These are phyloP conservation scores for Trichoplusia ni DNA, from an alignment of 1,140 invertebrate genomes.

Conservation along the genomic window DNA sequence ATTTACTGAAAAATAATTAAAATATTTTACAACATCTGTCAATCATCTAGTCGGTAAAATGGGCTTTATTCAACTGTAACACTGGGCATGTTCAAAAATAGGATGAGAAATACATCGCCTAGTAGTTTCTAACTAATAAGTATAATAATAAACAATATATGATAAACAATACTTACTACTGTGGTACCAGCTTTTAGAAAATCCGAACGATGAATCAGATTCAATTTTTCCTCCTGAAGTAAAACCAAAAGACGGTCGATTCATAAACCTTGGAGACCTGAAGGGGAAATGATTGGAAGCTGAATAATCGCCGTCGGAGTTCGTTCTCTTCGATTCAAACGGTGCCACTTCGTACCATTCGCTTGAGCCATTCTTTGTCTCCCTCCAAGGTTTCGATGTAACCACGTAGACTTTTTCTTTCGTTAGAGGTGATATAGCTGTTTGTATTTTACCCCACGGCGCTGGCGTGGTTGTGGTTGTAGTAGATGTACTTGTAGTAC, in stretches of 20 bases:
- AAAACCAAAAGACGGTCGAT: constrained; percentile 81
- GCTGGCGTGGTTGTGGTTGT: constrained; percentile 76
- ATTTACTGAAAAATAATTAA: constrained; percentile 79
- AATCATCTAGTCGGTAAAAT: too few relatives aligned
- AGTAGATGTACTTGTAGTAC: constrained; percentile 59
- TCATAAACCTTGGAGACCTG: constrained; percentile 83
- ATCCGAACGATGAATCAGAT: constrained; percentile 66
- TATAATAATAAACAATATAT: background rate
- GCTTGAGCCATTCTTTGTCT: constrained; percentile 50
- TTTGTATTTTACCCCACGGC: constrained; percentile 85
- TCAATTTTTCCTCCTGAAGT: constrained; percentile 60
- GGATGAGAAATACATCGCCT: too few relatives aligned
- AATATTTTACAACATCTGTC: too few relatives aligned
- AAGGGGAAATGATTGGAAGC: constrained; percentile 70
- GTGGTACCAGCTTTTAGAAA: constrained; percentile 80
- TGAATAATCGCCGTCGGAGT: constrained; percentile 45
- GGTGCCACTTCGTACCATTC: constrained; percentile 53
- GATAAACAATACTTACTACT: constrained; percentile 75
- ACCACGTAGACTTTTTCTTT: constrained; percentile 91
- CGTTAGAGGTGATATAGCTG: constrained; percentile 86
- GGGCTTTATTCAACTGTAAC: too few relatives aligned
- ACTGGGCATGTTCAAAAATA: too few relatives aligned
- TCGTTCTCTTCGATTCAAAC: constrained; percentile 63
- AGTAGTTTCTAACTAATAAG: background rate
- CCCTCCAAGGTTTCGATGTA: constrained; percentile 84